phyloP scores from a whole-genome alignment of 2,113 vertebrate species.

The Actenoides lindsayi region DNA sequence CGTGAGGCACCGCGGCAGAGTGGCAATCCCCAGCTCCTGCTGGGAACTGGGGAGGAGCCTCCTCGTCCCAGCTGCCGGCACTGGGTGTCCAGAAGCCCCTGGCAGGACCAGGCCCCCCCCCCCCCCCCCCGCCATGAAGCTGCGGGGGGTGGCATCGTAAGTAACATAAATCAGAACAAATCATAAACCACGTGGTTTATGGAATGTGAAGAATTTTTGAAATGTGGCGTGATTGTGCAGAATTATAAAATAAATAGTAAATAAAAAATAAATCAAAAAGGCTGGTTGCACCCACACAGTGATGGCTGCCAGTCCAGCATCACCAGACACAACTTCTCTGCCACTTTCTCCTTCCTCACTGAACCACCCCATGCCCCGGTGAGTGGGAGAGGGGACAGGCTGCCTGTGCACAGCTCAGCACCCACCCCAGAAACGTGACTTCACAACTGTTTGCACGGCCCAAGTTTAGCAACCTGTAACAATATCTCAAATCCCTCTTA shows the following conservation, averaged over 20 bases:
- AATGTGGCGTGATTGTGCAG: background rate
- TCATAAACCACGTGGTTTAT: background rate
- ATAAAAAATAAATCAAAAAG: background rate
- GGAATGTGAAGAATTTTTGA: background rate
- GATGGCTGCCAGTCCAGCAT: background rate
- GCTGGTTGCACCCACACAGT: background rate
- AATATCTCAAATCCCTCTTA: background rate
- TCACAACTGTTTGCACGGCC: background rate
- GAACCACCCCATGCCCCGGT: accelerated
- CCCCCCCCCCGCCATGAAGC: background rate
- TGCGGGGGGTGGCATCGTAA: background rate
- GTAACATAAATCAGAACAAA: background rate
- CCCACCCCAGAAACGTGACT: background rate
- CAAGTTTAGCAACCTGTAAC: slow-evolving; percentile 24
- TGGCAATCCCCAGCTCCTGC: background rate
- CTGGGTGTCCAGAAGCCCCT: background rate
- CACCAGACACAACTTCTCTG: background rate
- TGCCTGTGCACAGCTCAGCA: background rate
- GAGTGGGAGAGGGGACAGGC: background rate
- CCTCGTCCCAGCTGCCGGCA: accelerated
- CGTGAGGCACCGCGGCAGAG: background rate
- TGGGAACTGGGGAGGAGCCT: background rate
- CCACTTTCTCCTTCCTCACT: background rate
- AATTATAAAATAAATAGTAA: background rate
- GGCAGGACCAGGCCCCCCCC: background rate